phyloP scores from a whole-genome alignment of 2,888 invertebrate species.

The Parelbella ahira region DNA sequence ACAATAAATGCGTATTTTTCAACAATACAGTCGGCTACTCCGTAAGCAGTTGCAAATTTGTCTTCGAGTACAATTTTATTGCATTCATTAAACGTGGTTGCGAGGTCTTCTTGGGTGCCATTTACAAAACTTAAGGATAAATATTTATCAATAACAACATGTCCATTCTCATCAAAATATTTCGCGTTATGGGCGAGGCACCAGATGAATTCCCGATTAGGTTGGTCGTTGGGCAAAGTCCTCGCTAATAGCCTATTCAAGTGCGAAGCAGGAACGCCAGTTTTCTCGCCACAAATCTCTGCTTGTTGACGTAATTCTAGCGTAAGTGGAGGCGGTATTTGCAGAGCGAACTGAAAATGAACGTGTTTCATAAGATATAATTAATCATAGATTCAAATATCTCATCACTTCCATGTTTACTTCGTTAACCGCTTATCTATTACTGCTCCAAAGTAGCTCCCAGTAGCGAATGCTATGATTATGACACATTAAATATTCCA shows the following conservation, averaged over 20 bases:
- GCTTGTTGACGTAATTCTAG: constrained; percentile 1
- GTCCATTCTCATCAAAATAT: background rate
- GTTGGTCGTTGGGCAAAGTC: constrained; percentile 1
- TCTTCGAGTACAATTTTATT: too few species aligned
- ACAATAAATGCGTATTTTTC: too few species aligned
- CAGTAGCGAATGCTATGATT: too few species aligned
- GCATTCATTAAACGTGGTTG: too few species aligned
- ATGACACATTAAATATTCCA: too few species aligned
- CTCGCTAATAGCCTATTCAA: constrained; percentile 4
- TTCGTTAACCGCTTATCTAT: too few species aligned
- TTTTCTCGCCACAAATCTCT: constrained; percentile 4
- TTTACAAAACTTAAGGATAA: background rate
- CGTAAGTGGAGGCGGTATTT: background rate
- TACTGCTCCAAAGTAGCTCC: too few species aligned
- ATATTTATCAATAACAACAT: background rate
- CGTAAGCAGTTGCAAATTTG: too few species aligned
- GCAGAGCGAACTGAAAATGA: constrained; percentile 2
- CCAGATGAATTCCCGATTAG: constrained; percentile 6
- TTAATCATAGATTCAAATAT: background rate
- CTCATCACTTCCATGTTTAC: too few species aligned
- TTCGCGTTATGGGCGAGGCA: background rate
- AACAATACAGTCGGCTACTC: too few species aligned
- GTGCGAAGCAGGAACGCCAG: constrained; percentile 2
- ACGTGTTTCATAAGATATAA: too few species aligned
- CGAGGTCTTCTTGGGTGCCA: too few species aligned